A percentile compares a stretch with the other conserved stretches of the same genome.
Conservation (phyloP, 2,888 invertebrate species). For the Acholoe squamosa region DNA sequence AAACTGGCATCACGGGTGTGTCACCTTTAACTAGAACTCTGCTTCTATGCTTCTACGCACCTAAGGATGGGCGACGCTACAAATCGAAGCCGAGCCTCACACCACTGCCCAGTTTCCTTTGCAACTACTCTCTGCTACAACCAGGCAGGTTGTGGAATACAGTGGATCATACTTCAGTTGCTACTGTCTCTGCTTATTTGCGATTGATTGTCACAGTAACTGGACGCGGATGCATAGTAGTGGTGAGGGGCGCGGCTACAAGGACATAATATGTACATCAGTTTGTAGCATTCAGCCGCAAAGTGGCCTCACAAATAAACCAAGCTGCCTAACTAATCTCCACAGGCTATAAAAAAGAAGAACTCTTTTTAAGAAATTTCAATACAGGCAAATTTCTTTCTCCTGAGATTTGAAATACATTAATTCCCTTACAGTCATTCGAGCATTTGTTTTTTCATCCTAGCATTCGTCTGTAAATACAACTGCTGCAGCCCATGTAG, state of each 20-base stretch:
- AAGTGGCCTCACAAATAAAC: neutral
- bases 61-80: too few species aligned
- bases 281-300: neutral
- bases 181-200: too few species aligned
- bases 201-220: too few species aligned
- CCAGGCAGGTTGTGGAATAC: too few species aligned
- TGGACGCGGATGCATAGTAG: too few species aligned
- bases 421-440: neutral
- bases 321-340: conserved; percentile 30
- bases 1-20: neutral
- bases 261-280: neutral
- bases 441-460: neutral
- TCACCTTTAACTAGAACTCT: neutral
- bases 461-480: neutral
- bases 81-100: too few species aligned
- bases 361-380: neutral
- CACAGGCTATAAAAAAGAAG: neutral
- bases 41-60: neutral
- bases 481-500: neutral
- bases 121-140: too few species aligned
- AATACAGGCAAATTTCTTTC: neutral
- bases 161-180: too few species aligned
- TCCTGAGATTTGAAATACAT: neutral
- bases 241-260: neutral
- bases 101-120: too few species aligned